Percentiles rank a stretch among this genome's conserved stretches.
Conservation (phyloP, 1,140 invertebrate genomes). For the Kradibia gibbosae region DNA sequence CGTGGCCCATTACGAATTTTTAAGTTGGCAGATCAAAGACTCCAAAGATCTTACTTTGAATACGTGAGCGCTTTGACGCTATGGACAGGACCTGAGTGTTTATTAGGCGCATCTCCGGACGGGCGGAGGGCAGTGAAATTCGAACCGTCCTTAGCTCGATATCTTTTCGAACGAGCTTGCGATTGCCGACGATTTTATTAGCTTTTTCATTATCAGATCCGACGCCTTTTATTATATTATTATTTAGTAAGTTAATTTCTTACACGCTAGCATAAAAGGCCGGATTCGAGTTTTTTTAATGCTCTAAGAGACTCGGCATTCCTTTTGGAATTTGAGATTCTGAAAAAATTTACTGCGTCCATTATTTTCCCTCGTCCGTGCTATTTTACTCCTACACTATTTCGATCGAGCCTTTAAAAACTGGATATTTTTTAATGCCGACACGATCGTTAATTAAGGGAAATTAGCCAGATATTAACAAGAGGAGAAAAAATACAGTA, state of each 20-base stretch:
- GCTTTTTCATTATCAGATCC: constrained; percentile 6
- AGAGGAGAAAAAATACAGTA: too few species aligned
- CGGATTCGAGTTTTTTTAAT: neutral
- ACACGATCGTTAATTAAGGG: too few species aligned
- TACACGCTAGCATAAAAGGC: neutral
- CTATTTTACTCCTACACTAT: neutral
- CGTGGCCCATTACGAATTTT: constrained; percentile 20
- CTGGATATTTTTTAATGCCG: too few species aligned
- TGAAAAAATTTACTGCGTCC: neutral
- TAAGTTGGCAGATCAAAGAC: neutral
- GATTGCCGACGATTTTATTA: neutral
- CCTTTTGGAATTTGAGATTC: neutral
- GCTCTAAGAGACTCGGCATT: neutral
- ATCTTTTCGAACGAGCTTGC: constrained; percentile 2
- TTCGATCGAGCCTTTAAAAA: neutral
- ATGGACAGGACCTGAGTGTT: neutral
- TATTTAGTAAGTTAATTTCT: neutral
- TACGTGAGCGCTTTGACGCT: neutral
- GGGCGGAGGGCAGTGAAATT: neutral
- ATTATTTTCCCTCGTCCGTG: neutral
- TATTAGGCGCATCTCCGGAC: too few species aligned
- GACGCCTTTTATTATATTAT: neutral
- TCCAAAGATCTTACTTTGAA: constrained; percentile 2
- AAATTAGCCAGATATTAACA: too few species aligned
- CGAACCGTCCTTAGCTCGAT: neutral